phyloP scores from a whole-genome alignment of 2,888 invertebrate species.

The Luperina testacea region DNA sequence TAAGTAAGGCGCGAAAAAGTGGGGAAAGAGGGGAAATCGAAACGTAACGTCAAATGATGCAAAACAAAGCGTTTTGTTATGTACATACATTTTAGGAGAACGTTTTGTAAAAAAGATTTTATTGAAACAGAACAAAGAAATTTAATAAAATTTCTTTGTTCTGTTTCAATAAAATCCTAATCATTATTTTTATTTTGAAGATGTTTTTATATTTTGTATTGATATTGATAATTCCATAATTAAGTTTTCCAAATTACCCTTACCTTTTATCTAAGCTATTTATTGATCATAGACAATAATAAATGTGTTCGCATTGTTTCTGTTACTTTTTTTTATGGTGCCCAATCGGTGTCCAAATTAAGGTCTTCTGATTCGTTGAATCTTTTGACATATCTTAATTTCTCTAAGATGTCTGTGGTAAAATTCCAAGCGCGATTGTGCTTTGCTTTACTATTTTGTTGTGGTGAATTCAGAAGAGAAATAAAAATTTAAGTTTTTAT shows the following conservation, averaged over 20 bases:
- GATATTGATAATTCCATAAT: not conserved
- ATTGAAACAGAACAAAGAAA: no score
- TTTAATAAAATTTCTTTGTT: not conserved
- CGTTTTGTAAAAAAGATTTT: not conserved
- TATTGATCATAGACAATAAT: slow-evolving; percentile 14
- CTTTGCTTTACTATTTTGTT: slow-evolving; percentile 62
- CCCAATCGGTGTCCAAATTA: slow-evolving; percentile 12
- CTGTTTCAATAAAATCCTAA: not conserved
- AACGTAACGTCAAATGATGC: slow-evolving; percentile 24
- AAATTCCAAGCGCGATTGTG: slow-evolving; percentile 59
- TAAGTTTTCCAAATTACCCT: not conserved
- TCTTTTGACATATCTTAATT: slow-evolving; percentile 32
- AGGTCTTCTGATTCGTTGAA: slow-evolving; percentile 34
- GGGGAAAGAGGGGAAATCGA: slow-evolving; percentile 3
- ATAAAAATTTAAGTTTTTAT: slow-evolving; percentile 54
- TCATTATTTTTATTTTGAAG: not conserved
- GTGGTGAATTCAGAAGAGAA: slow-evolving; percentile 60
- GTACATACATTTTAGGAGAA: not conserved
- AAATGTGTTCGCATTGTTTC: slow-evolving; percentile 14
- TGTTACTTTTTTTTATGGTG: not conserved
- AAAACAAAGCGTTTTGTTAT: slow-evolving; percentile 37
- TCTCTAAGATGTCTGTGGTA: slow-evolving; percentile 54
- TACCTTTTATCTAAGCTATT: not conserved
- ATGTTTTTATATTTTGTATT: not conserved
- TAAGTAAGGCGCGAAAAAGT: slow-evolving; percentile 65